A percentile compares a stretch with the other conserved stretches of the same genome.
Evolutionary conservation across 1,140 invertebrate genomes (phyloP).

Genomic region (Cardiocondyla obscurior): DNA sequence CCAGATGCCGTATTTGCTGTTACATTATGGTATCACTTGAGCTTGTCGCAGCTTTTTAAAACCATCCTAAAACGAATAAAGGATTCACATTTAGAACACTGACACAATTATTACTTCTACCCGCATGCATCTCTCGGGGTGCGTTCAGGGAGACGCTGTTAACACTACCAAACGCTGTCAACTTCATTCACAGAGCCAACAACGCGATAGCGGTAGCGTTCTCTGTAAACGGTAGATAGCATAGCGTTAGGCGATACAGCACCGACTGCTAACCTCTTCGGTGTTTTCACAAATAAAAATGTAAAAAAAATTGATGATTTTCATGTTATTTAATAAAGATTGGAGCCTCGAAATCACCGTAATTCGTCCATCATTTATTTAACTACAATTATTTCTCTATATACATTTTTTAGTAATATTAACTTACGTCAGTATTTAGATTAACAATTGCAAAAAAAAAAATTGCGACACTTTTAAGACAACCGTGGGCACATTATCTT

Average conservation of each 20-base stretch:
- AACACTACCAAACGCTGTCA: not conserved
- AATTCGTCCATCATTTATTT: too few species aligned
- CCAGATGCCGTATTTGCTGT: not conserved
- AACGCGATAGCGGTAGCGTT: not conserved
- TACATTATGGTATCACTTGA: not conserved
- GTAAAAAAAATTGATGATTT: too few species aligned
- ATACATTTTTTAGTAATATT: not conserved
- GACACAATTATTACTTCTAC: not conserved
- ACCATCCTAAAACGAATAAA: not conserved
- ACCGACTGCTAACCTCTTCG: too few species aligned
- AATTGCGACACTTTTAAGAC: too few species aligned
- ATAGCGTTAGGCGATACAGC: too few species aligned
- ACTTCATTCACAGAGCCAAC: not conserved
- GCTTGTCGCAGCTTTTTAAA: not conserved
- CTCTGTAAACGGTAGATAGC: not conserved
- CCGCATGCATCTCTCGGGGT: not conserved
- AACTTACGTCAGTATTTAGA: conserved; percentile 92
- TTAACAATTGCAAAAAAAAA: too few species aligned
- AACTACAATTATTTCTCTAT: conserved; percentile 1
- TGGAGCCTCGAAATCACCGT: too few species aligned
- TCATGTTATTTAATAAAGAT: too few species aligned
- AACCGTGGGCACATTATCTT: too few species aligned
- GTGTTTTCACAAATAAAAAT: too few species aligned
- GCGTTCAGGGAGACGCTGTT: not conserved
- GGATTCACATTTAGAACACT: not conserved